These are phyloP conservation scores for Erebia aethiops DNA, from an alignment of 2,888 invertebrate genomes.

Conservation along the genomic window DNA sequence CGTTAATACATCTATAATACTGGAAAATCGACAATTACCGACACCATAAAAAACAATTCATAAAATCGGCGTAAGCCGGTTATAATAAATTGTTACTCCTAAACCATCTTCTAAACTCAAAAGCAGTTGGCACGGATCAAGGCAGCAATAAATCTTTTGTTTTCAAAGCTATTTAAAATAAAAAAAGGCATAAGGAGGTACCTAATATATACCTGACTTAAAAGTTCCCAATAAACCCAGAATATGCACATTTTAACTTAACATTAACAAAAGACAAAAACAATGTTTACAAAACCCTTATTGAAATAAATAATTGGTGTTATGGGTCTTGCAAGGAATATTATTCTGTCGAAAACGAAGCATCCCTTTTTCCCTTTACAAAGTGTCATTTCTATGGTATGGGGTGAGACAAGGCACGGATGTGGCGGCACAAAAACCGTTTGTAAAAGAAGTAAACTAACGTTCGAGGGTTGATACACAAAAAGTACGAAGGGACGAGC, in stretches of 20 bases:
- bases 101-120: too few species aligned
- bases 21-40: too few species aligned
- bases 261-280: background rate
- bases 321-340: constrained; percentile 14
- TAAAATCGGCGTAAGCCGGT: too few species aligned
- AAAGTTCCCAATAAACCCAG: background rate
- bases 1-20: too few species aligned
- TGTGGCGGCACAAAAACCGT: constrained; percentile 46
- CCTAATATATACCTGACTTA: background rate
- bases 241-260: background rate
- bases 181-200: too few species aligned
- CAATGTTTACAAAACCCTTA: background rate
- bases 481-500: constrained; percentile 66
- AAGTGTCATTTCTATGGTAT: constrained; percentile 33
- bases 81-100: too few species aligned
- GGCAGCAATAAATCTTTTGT: background rate
- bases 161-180: background rate
- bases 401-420: constrained; percentile 37
- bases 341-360: constrained; percentile 14
- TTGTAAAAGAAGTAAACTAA: constrained; percentile 42
- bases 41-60: too few species aligned
- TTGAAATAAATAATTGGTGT: background rate
- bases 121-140: too few species aligned
- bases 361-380: constrained; percentile 26
- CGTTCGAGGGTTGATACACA: constrained; percentile 50